Conservation (phyloP, 2,113 vertebrate species). For the Forbesichthys agassizii region DNA sequence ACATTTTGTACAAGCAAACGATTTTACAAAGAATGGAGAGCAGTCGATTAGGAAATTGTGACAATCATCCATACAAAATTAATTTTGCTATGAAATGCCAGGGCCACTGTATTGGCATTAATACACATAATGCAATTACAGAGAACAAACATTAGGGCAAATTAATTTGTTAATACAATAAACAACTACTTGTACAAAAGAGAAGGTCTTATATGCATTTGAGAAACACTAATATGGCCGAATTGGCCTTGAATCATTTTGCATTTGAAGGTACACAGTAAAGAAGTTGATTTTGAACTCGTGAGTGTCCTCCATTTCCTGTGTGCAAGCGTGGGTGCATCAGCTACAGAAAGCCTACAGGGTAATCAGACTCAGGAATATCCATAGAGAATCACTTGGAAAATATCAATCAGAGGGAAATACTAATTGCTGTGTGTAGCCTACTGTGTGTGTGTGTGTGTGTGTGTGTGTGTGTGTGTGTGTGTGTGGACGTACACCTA, state of each 20-base stretch:
- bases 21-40: not conserved
- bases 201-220: slow-evolving; percentile 28
- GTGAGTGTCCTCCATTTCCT: slow-evolving; percentile 70
- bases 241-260: slow-evolving; percentile 68
- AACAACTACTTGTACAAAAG: slow-evolving; percentile 13
- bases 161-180: slow-evolving; percentile 21
- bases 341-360: slow-evolving; percentile 63
- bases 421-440: slow-evolving; percentile 62
- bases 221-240: slow-evolving; percentile 53
- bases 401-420: slow-evolving; percentile 71
- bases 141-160: slow-evolving; percentile 3
- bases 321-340: slow-evolving; percentile 61
- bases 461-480: slow-evolving; percentile 21
- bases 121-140: not conserved
- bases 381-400: slow-evolving; percentile 70
- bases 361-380: slow-evolving; percentile 71
- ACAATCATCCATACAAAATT: not conserved
- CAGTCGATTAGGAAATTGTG: too few species aligned
- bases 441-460: slow-evolving; percentile 33
- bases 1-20: not conserved
- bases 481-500: slow-evolving; percentile 59
- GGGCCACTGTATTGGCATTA: slow-evolving; percentile 13
- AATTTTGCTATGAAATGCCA: slow-evolving; percentile 5
- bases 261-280: slow-evolving; percentile 55
- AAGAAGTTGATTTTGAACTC: slow-evolving; percentile 63